These are phyloP conservation scores for Siderastrea siderea DNA, from an alignment of 92 coral and sea anemone genomes.

Conservation along the genomic window DNA sequence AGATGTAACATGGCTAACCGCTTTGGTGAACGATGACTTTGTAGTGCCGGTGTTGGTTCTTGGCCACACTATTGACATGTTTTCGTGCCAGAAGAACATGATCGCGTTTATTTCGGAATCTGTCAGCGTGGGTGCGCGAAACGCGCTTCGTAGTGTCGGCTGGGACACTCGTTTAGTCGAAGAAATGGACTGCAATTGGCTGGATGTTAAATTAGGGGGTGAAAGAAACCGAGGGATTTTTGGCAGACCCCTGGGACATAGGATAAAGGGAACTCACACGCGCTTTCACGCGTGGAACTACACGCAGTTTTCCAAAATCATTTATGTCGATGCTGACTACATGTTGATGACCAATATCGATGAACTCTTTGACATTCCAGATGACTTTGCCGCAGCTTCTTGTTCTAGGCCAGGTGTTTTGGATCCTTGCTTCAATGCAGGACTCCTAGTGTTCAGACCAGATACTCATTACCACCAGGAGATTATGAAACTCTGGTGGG, in stretches of 20 bases:
- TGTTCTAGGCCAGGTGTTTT: conserved; percentile 89
- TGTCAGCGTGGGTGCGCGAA: conserved; percentile 70
- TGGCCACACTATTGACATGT: conserved; percentile 72
- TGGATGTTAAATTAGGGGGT: conserved; percentile 67
- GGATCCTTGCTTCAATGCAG: conserved; percentile 96
- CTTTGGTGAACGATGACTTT: conserved; percentile 83
- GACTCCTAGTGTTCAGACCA: conserved; percentile 85
- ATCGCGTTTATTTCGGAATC: conserved; percentile 83
- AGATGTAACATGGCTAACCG: conserved; percentile 82
- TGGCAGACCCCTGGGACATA: background rate
- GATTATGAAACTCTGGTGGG: conserved; percentile 69
- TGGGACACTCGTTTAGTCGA: conserved; percentile 80
- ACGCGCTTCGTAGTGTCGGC: conserved; percentile 80
- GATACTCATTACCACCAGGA: conserved; percentile 34
- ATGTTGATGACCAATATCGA: conserved; percentile 92
- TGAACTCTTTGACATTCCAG: conserved; percentile 82
- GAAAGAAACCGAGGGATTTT: conserved; percentile 22
- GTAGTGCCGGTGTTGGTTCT: conserved; percentile 78
- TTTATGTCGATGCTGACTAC: conserved; percentile 93
- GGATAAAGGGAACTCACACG: conserved; percentile 92
- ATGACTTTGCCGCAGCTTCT: conserved; percentile 88
- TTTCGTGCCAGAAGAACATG: conserved; percentile 83
- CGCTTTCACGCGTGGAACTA: conserved; percentile 93
- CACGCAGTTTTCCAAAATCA: conserved; percentile 84
- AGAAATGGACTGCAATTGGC: conserved; percentile 93